phyloP scores from a whole-genome alignment of 2,888 invertebrate species.

The Dryadula phaetusa region DNA sequence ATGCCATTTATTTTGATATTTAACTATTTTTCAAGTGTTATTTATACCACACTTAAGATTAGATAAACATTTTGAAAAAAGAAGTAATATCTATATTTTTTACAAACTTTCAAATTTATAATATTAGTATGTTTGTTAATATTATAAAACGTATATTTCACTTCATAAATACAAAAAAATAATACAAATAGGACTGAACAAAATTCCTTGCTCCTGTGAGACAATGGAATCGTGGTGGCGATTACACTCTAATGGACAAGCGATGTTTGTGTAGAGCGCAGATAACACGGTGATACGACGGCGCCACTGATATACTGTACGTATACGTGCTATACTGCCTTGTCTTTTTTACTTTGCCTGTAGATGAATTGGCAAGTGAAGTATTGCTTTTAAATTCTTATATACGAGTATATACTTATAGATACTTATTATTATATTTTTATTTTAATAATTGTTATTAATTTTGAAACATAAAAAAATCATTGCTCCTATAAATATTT shows the following conservation, averaged over 20 bases:
- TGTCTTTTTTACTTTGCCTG: neutral
- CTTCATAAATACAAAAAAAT: slow-evolving; percentile 5
- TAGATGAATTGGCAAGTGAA: neutral
- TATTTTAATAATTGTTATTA: no score
- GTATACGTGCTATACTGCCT: slow-evolving; percentile 40
- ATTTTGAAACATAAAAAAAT: no score
- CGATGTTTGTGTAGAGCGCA: slow-evolving; percentile 77
- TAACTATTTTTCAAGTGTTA: no score
- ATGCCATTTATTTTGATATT: no score
- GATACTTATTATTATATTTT: neutral
- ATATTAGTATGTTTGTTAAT: no score
- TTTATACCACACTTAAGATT: no score
- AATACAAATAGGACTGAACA: slow-evolving; percentile 45
- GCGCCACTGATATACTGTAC: slow-evolving; percentile 62
- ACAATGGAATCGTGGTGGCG: slow-evolving; percentile 81
- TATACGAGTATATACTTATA: neutral
- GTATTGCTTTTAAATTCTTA: neutral
- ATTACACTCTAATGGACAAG: slow-evolving; percentile 85
- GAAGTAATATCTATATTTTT: no score
- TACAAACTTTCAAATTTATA: no score
- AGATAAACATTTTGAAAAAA: no score
- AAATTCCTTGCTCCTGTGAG: slow-evolving; percentile 67
- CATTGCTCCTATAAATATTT: no score
- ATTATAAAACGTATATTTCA: no score
- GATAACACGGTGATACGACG: slow-evolving; percentile 80